Evolutionary conservation across 2,113 vertebrate genomes (phyloP).

Genomic region (Pygoscelis adeliae): DNA sequence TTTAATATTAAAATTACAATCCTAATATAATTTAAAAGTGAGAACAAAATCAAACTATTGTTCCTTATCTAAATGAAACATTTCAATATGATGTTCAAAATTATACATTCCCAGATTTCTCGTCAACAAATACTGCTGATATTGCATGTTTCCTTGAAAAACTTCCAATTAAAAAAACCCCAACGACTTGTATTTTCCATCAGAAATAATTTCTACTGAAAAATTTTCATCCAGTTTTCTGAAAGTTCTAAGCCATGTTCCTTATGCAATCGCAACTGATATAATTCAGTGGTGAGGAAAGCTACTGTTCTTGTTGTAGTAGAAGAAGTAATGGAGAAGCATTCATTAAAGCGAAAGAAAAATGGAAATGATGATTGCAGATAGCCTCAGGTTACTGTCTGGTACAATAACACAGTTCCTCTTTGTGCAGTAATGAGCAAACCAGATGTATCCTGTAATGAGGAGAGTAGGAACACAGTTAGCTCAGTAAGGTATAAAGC

Average conservation of each 20-base stretch:
- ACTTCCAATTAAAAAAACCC: neutral
- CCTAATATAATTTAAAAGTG: neutral
- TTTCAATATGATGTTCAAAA: neutral
- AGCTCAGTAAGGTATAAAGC: neutral
- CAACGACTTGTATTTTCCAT: neutral
- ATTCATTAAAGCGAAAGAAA: constrained; percentile 37
- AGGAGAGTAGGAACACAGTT: neutral
- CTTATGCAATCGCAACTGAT: neutral
- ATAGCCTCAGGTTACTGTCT: constrained; percentile 3
- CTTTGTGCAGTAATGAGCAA: neutral
- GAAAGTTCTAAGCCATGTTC: neutral
- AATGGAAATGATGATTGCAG: constrained; percentile 1
- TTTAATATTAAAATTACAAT: neutral
- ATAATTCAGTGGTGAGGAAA: constrained; percentile 1
- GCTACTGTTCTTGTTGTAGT: neutral
- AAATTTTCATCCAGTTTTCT: neutral
- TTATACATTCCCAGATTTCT: neutral
- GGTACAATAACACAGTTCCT: neutral
- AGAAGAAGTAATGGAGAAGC: neutral
- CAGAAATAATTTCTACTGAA: neutral
- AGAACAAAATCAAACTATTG: neutral
- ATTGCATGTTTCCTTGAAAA: neutral
- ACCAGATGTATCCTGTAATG: neutral
- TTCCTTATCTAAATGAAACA: neutral
- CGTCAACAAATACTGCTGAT: neutral